phyloP scores from a whole-genome alignment of 2,888 invertebrate species.

The Archips xylosteana region DNA sequence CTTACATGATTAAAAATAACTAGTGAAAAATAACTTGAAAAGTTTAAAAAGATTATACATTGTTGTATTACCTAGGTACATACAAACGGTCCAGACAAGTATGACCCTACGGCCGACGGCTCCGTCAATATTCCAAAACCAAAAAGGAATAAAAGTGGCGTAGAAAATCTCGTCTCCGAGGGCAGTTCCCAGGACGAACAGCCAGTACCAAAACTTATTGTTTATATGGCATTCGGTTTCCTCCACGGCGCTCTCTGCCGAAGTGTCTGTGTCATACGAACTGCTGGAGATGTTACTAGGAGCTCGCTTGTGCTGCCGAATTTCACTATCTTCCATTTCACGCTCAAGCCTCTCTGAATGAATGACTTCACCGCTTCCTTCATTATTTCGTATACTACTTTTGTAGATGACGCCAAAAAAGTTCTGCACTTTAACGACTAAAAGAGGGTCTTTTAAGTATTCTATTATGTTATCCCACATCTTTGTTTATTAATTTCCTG shows the following conservation, averaged over 20 bases:
- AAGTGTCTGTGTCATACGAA: slow-evolving; percentile 73
- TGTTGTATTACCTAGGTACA: slow-evolving; percentile 90
- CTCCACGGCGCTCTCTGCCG: slow-evolving; percentile 66
- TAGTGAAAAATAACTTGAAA: neutral
- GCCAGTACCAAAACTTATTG: slow-evolving; percentile 93
- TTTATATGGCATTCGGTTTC: slow-evolving; percentile 83
- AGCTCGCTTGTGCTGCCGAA: slow-evolving; percentile 70
- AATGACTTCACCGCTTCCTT: slow-evolving; percentile 59
- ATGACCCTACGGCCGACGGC: slow-evolving; percentile 93
- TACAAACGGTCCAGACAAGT: slow-evolving; percentile 92
- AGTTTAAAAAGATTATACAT: no score
- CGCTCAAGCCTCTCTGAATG: slow-evolving; percentile 63
- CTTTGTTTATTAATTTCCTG: slow-evolving; percentile 36
- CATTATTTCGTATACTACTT: slow-evolving; percentile 58
- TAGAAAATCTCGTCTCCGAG: slow-evolving; percentile 97
- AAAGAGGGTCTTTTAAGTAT: slow-evolving; percentile 90
- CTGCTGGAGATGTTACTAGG: slow-evolving; percentile 75
- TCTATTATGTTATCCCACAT: slow-evolving; percentile 85
- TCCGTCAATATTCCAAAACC: slow-evolving; percentile 97
- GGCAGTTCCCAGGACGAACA: slow-evolving; percentile 94
- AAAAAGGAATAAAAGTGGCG: slow-evolving; percentile 95
- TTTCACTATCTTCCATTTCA: slow-evolving; percentile 59
- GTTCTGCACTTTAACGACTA: slow-evolving; percentile 92
- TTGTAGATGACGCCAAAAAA: slow-evolving; percentile 90
- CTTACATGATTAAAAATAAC: neutral